Base-by-base conservation (phyloP, 1,140 invertebrate species). In the Sycophaga agraensis region DNA sequence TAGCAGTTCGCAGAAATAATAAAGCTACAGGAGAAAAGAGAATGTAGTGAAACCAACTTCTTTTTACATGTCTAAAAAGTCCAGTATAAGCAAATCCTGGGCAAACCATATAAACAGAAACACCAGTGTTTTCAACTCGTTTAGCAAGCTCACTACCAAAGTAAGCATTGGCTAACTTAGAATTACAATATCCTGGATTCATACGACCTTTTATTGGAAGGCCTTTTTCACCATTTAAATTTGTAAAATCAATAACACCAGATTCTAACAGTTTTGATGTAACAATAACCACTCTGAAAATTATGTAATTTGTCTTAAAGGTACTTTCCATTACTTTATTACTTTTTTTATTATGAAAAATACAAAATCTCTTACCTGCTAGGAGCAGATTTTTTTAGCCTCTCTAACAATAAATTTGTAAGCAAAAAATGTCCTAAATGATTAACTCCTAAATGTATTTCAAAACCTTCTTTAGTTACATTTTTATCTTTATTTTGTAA, bases 71-170 rank as follows among this genome's bases (percentile, higher is more conserved):
- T 70, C 92, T 87, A 68, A 86, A 90, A 62, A 91, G 78, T 56
- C 87, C 86, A 1, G 93, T 94, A 57, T 90, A 90, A 19, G 90
- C 90, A 73, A 93, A 91, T 24, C 94, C 93, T 19, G 93, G 94
- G 70, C 92, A 93, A 48, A 91, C 84, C 35, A 86, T 84, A 70
- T 91, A 89, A 4, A 91, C 88, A 64, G 85, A 86, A 9, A 94
- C 82, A 35, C 85, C 86, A 28, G 75, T 79, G 21, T 82, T 83
- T 70, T 84, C 73, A 5, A 83, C 70, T 64, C 82, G 80, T 42
- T 80, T 83, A 0, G 88, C 81, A 50, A 93, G 73, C 55, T 89
- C 85, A 42, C 77, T 77, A 1, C 82, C 84, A 73, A 91, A 91
- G 65, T 91, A 88, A 3, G 84, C 82, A 71, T 92, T 91, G 63